Percentiles rank a stretch among this genome's conserved stretches.
Conservation (phyloP, 2,888 invertebrate species). For the Psylliodes chrysocephalus region DNA sequence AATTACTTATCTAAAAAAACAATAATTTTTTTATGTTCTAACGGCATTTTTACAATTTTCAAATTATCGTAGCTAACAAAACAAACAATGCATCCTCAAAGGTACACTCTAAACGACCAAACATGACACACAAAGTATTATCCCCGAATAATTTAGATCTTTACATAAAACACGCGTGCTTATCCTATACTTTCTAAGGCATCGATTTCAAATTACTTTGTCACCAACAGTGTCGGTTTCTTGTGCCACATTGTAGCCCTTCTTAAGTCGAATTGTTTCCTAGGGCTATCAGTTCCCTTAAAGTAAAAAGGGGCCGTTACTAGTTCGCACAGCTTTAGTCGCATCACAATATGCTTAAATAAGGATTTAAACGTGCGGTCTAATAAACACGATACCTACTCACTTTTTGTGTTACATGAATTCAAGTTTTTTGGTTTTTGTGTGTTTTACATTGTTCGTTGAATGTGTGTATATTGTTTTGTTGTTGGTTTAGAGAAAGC, state of each 20-base stretch:
- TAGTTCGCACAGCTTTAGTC: neutral
- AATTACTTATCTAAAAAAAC: too few relatives aligned
- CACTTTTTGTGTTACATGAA: neutral
- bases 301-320: constrained; percentile 25
- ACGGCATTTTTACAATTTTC: too few relatives aligned
- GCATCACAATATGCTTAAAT: constrained; percentile 14
- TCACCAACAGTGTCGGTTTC: constrained; percentile 10
- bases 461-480: neutral
- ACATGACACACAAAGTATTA: too few relatives aligned
- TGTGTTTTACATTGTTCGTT: neutral
- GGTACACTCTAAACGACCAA: too few relatives aligned
- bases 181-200: neutral
- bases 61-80: too few relatives aligned
- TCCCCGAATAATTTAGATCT: too few relatives aligned
- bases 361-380: constrained; percentile 26
- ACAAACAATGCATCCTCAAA: too few relatives aligned
- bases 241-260: constrained; percentile 41
- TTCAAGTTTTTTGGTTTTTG: neutral
- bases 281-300: constrained; percentile 45
- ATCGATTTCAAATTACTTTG: constrained; percentile 10
- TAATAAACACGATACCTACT: constrained; percentile 21
- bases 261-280: constrained; percentile 47
- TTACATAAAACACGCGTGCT: neutral
- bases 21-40: too few relatives aligned
- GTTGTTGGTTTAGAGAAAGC: neutral